Conservation (phyloP, 2,888 invertebrate genomes). For the Sacculina carcini region DNA sequence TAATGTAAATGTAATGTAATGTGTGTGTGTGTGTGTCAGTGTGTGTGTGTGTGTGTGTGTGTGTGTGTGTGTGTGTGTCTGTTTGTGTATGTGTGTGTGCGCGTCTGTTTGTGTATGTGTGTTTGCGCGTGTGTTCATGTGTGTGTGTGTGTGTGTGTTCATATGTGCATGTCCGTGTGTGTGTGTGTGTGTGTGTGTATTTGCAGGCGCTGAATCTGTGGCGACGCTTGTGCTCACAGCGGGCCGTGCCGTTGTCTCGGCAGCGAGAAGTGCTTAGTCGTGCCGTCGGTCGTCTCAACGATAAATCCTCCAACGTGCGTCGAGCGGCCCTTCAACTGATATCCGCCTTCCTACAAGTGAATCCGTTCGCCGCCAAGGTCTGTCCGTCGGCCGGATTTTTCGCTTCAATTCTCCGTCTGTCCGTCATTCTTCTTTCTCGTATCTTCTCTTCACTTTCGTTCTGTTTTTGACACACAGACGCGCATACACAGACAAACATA, state of each 20-base stretch:
- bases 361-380: conserved; percentile 56
- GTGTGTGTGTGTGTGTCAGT: conserved; percentile 1
- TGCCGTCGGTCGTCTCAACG: conserved; percentile 41
- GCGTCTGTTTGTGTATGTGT: conserved; percentile 2
- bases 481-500: too few relatives aligned
- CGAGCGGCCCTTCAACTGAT: conserved; percentile 55
- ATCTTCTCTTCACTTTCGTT: conserved; percentile 2
- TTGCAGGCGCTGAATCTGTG: conserved; percentile 44
- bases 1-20: too few relatives aligned
- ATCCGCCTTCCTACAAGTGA: conserved; percentile 49
- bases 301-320: conserved; percentile 57
- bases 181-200: background rate
- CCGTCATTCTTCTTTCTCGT: conserved; percentile 1
- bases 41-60: background rate
- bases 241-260: conserved; percentile 44
- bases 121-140: background rate
- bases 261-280: conserved; percentile 39
- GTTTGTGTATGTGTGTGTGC: background rate
- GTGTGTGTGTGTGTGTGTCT: background rate
- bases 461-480: conserved; percentile 1
- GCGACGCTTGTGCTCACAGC: conserved; percentile 46
- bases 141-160: too few relatives aligned
- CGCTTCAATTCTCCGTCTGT: background rate
- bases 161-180: too few relatives aligned
- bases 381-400: conserved; percentile 15